These are phyloP conservation scores for Aplocera efformata DNA, from an alignment of 2,888 invertebrate species.

Conservation along the genomic window DNA sequence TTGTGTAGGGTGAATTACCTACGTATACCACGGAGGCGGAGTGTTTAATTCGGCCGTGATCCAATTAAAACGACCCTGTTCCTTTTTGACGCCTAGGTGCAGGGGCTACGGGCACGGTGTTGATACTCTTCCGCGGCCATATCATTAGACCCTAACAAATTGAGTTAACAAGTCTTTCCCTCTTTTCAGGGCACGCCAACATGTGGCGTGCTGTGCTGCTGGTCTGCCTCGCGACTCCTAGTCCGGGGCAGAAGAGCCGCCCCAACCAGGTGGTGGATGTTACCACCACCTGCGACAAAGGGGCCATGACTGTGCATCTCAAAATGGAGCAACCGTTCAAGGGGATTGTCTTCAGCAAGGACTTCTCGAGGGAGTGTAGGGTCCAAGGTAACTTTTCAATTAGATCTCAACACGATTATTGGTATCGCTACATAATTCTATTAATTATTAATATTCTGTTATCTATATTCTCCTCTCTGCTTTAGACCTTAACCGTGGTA, in stretches of 20 bases:
- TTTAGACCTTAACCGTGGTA: too few species aligned
- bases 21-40: too few species aligned
- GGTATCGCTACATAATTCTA: not conserved
- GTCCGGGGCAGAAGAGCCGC: conserved; percentile 41
- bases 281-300: conserved; percentile 82
- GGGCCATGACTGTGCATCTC: conserved; percentile 81
- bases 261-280: conserved; percentile 81
- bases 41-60: too few species aligned
- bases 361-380: conserved; percentile 86
- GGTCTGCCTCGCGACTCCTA: conserved; percentile 39
- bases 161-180: too few species aligned
- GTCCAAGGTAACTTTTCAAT: conserved; percentile 74
- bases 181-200: conserved; percentile 49
- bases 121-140: too few species aligned
- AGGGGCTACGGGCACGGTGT: too few species aligned
- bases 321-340: conserved; percentile 83
- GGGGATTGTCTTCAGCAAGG: conserved; percentile 87
- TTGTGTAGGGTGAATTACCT: too few species aligned
- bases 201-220: conserved; percentile 65
- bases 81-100: too few species aligned
- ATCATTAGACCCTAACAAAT: too few species aligned
- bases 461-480: too few species aligned
- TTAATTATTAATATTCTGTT: too few species aligned
- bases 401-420: not conserved
- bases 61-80: too few species aligned